Evolutionary conservation across 2,888 invertebrate species (phyloP).

Genomic region (Melinopterus prodromus): DNA sequence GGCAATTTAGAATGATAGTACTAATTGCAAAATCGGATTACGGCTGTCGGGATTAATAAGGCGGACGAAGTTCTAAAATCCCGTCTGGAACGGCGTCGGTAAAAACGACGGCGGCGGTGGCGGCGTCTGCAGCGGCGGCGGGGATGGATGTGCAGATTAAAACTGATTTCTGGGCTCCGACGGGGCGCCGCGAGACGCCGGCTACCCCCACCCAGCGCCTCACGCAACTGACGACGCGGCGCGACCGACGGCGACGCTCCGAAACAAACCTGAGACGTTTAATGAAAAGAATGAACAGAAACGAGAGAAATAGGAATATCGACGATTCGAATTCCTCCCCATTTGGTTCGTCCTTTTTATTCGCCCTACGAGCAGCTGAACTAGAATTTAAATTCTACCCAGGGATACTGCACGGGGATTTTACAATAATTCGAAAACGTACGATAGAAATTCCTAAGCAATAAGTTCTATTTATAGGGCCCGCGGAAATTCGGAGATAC

Average conservation of each 20-base stretch:
- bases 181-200: background rate
- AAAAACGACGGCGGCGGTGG: background rate
- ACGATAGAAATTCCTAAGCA: background rate
- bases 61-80: background rate
- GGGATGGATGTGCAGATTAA: slow-evolving; percentile 4
- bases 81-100: background rate
- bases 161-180: background rate
- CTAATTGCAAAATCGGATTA: slow-evolving; percentile 4
- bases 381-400: slow-evolving; percentile 4
- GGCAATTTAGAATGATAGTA: background rate
- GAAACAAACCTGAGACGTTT: slow-evolving; percentile 12
- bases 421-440: slow-evolving; percentile 4
- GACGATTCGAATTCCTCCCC: slow-evolving; percentile 34
- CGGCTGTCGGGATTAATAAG: background rate
- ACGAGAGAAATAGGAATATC: slow-evolving; percentile 23
- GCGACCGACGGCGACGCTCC: background rate
- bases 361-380: background rate
- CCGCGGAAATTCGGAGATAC: background rate
- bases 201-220: background rate
- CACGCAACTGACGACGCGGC: background rate
- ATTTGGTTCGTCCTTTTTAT: slow-evolving; percentile 36
- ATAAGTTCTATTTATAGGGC: background rate
- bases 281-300: slow-evolving; percentile 19
- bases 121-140: background rate
- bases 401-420: background rate